Conservation (phyloP, 2,113 vertebrate species). For the Engystomops pustulosus region DNA sequence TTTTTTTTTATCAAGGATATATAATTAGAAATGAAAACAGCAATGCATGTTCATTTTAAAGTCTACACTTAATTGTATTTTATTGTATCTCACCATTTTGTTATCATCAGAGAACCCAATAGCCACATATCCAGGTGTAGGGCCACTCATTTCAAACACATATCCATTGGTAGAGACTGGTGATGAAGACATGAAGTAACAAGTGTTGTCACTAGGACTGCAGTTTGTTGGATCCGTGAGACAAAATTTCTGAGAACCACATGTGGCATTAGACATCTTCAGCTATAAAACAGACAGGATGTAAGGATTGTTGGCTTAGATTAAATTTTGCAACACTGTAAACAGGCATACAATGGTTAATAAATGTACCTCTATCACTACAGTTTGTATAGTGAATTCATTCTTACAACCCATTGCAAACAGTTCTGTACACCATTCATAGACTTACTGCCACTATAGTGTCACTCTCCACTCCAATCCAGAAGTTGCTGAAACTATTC, state of each 20-base stretch:
- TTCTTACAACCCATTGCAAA: too few species aligned
- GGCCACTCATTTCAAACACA: slow-evolving; percentile 70
- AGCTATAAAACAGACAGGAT: not conserved
- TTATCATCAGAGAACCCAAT: slow-evolving; percentile 78
- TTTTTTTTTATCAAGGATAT: too few species aligned
- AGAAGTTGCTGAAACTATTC: slow-evolving; percentile 60
- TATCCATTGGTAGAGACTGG: slow-evolving; percentile 43
- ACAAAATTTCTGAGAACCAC: slow-evolving; percentile 73
- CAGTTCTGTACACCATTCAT: not conserved
- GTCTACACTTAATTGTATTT: too few species aligned
- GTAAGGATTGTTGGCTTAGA: too few species aligned
- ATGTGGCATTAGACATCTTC: slow-evolving; percentile 63
- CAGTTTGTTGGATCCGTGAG: slow-evolving; percentile 71
- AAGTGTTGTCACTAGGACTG: slow-evolving; percentile 64
- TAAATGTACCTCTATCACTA: too few species aligned
- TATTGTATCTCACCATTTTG: slow-evolving; percentile 71
- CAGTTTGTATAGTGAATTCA: too few species aligned
- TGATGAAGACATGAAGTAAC: slow-evolving; percentile 74
- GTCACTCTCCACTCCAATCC: slow-evolving; percentile 68
- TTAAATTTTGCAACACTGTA: too few species aligned
- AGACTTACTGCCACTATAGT: slow-evolving; percentile 52
- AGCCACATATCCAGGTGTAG: slow-evolving; percentile 71
- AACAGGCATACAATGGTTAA: too few species aligned
- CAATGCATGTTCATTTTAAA: too few species aligned
- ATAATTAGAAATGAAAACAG: too few species aligned